Conservation (phyloP, 2,888 invertebrate species). For the Aleiodes alternator region DNA sequence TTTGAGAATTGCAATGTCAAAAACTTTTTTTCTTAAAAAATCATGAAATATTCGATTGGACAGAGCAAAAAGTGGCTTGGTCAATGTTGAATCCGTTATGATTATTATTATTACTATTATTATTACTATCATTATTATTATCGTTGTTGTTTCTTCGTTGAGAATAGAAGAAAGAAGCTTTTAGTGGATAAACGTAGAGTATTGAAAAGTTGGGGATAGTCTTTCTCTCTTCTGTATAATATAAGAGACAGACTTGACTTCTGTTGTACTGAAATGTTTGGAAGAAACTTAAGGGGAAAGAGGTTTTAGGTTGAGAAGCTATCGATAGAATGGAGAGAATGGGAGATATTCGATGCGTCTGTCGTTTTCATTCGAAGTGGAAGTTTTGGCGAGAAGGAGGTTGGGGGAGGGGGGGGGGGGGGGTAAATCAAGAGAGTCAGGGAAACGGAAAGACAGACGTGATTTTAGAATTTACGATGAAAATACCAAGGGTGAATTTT, state of each 20-base stretch:
- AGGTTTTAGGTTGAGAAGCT: constrained; percentile 18
- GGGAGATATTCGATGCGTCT: constrained; percentile 22
- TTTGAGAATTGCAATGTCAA: too few species aligned
- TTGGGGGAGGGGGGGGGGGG: too few species aligned
- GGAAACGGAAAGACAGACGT: constrained; percentile 12
- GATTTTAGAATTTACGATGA: background rate
- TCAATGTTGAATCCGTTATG: background rate
- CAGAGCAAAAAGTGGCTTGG: constrained; percentile 6
- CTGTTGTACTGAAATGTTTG: constrained; percentile 7
- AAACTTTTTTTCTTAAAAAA: too few species aligned
- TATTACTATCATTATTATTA: too few species aligned
- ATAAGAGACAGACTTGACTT: constrained; percentile 20
- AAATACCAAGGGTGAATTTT: constrained; percentile 2
- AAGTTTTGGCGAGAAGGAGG: background rate
- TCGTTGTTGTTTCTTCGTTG: background rate
- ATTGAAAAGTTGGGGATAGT: constrained; percentile 13
- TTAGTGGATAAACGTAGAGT: constrained; percentile 6
- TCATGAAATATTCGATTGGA: background rate
- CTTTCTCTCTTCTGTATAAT: constrained; percentile 13
- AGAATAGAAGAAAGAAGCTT: constrained; percentile 21
- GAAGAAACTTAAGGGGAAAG: background rate
- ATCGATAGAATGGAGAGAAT: constrained; percentile 9
- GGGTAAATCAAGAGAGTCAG: constrained; percentile 2
- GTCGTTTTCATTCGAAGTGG: constrained; percentile 8
- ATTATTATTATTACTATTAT: background rate